Evolutionary conservation across 2,113 vertebrate genomes (phyloP).

Genomic region (Agapornis roseicollis): DNA sequence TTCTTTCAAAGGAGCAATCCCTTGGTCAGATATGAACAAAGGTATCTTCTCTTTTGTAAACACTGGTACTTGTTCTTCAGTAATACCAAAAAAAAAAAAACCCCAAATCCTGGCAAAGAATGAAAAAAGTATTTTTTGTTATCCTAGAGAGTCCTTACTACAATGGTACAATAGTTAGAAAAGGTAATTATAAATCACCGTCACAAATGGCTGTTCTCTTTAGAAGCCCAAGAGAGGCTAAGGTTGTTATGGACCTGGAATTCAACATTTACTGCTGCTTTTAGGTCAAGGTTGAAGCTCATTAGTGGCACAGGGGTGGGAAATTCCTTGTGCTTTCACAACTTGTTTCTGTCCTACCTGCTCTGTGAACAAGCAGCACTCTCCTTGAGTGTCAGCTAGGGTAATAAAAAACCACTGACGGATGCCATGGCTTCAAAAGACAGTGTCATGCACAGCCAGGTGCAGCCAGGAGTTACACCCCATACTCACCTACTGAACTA

Average conservation of each 20-base stretch:
- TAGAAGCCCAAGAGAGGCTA: not conserved
- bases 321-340: conserved; percentile 11
- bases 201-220: not conserved
- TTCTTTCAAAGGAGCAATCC: not conserved
- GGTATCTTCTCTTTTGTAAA: not conserved
- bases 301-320: not conserved
- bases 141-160: not conserved
- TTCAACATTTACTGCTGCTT: not conserved
- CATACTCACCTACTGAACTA: not conserved
- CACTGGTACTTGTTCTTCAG: not conserved
- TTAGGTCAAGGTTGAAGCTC: conserved; percentile 27
- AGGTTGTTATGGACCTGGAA: not conserved
- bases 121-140: not conserved
- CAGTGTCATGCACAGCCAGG: not conserved
- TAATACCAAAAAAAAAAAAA: not conserved
- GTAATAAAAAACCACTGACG: not conserved
- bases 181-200: not conserved
- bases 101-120: conserved; percentile 5
- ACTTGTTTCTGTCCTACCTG: conserved; percentile 15
- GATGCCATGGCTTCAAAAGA: not conserved
- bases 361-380: not conserved
- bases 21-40: not conserved
- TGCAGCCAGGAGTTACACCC: not conserved
- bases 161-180: not conserved
- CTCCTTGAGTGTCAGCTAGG: not conserved